These are phyloP conservation scores for Podarcis raffonei DNA, from an alignment of 2,113 vertebrate species.

Conservation along the genomic window DNA sequence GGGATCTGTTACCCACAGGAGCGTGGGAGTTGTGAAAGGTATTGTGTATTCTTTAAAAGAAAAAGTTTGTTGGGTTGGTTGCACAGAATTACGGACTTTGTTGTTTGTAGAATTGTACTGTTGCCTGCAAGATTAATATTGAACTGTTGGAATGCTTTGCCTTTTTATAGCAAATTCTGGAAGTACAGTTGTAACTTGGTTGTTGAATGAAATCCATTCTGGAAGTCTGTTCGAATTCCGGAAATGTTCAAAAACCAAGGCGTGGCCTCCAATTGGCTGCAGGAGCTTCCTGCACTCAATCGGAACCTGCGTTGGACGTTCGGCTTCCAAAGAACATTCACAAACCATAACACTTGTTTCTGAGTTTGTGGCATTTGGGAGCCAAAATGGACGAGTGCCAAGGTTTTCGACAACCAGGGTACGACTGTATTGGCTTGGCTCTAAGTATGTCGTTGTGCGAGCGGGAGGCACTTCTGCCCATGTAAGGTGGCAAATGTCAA, in stretches of 20 bases:
- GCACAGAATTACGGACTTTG: background rate
- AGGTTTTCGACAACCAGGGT: background rate
- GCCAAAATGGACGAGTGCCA: no score
- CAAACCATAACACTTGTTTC: no score
- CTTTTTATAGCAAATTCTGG: background rate
- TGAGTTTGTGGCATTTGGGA: no score
- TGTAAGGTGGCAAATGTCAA: background rate
- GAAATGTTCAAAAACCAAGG: no score
- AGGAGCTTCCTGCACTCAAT: no score
- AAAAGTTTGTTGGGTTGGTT: background rate
- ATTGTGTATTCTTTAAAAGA: conserved; percentile 15
- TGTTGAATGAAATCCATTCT: no score
- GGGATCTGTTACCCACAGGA: conserved; percentile 97
- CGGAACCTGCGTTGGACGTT: no score
- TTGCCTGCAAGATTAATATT: background rate
- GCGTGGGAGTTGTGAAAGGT: conserved; percentile 97
- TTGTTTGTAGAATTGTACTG: background rate
- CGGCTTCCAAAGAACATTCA: no score
- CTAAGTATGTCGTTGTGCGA: background rate
- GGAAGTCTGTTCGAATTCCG: no score
- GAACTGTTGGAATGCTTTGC: background rate
- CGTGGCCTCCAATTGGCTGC: no score
- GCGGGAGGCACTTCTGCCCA: background rate
- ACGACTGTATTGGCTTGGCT: background rate
- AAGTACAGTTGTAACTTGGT: no score